phyloP scores from a whole-genome alignment of 2,888 invertebrate species.

The Choreutis nemorana region DNA sequence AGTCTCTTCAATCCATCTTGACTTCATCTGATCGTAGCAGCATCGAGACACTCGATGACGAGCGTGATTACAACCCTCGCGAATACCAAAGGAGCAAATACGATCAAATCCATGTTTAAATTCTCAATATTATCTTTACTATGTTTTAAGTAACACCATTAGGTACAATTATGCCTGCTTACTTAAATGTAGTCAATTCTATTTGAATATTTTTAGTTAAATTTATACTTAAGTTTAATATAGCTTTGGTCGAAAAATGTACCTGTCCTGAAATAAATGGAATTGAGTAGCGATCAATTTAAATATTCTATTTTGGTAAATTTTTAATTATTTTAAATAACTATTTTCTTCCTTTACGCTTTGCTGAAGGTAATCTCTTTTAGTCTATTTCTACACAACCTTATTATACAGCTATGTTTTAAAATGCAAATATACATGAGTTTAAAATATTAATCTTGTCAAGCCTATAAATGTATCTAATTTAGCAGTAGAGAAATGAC shows the following conservation, averaged over 20 bases:
- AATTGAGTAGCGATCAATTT: slow-evolving; percentile 34
- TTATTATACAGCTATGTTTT: no score
- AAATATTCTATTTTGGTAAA: no score
- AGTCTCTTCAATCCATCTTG: slow-evolving; percentile 36
- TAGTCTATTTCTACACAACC: no score
- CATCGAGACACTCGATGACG: slow-evolving; percentile 46
- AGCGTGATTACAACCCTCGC: slow-evolving; percentile 29
- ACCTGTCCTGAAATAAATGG: slow-evolving; percentile 17
- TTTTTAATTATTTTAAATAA: no score
- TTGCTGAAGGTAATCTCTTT: no score
- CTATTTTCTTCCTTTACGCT: no score
- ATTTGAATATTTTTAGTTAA: slow-evolving; percentile 4
- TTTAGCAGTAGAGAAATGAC: no score
- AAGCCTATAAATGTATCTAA: no score
- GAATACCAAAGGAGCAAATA: slow-evolving; percentile 37
- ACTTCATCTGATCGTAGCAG: slow-evolving; percentile 56
- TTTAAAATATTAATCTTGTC: no score
- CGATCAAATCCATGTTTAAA: slow-evolving; percentile 70
- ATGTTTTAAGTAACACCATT: no score
- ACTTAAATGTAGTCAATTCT: slow-evolving; percentile 1
- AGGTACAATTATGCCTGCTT: slow-evolving; percentile 4
- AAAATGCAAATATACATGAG: no score
- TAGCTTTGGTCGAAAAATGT: slow-evolving; percentile 4
- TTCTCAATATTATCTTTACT: no score
- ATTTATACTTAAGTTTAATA: slow-evolving; percentile 6